Conservation (phyloP, 2,797 vertebrate species). For the Toxotes lorentzi region DNA sequence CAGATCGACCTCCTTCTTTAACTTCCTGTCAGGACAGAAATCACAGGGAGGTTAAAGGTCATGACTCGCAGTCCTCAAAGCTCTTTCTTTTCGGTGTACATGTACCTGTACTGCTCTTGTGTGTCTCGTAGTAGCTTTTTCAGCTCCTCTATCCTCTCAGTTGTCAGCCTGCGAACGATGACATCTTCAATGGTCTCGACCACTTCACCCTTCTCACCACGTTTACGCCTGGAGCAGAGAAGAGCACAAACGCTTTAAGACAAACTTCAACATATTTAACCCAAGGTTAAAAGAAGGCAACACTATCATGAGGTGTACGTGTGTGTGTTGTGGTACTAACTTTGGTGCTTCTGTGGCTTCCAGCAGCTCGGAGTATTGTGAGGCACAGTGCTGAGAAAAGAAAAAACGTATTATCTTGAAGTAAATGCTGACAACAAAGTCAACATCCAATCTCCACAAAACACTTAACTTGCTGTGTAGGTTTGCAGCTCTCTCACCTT, state of each 20-base stretch:
- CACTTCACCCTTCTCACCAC: constrained; percentile 98
- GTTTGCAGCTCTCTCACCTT: constrained; percentile 85
- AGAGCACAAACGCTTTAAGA: constrained; percentile 10
- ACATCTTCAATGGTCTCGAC: constrained; percentile 99
- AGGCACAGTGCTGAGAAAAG: constrained; percentile 94
- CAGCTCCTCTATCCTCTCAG: constrained; percentile 96
- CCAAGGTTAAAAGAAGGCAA: neutral
- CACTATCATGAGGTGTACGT: neutral
- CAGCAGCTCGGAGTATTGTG: constrained; percentile 97
- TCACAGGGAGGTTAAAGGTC: neutral
- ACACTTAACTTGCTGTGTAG: neutral
- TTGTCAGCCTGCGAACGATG: constrained; percentile 94
- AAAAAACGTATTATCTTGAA: constrained; percentile 36
- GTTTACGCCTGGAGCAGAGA: constrained; percentile 89
- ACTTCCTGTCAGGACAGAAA: constrained; percentile 84
- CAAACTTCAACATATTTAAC: neutral
- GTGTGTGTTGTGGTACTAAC: constrained; percentile 84
- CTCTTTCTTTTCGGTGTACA: neutral
- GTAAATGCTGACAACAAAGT: neutral
- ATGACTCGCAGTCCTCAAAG: neutral
- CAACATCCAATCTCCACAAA: neutral
- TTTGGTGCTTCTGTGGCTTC: constrained; percentile 99
- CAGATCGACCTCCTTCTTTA: constrained; percentile 97
- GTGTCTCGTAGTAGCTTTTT: constrained; percentile 97
- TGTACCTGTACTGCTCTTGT: constrained; percentile 96